Evolutionary conservation across 1,140 invertebrate genomes (phyloP).

Genomic region (Drosophila nannoptera): DNA sequence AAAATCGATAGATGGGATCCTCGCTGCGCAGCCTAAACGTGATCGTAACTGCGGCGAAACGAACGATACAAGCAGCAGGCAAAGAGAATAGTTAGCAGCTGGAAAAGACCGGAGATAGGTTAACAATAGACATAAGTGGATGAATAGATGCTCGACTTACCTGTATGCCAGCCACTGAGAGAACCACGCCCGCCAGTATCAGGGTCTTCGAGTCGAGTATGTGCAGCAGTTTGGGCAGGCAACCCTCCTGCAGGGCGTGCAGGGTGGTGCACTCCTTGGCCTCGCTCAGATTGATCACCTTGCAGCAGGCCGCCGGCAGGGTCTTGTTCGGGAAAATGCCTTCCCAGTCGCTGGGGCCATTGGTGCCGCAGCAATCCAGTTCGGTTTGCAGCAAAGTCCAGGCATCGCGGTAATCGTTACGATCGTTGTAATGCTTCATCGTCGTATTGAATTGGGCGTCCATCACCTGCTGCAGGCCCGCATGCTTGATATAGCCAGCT

Average conservation of each 20-base stretch:
- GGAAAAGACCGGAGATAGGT: conserved; percentile 60
- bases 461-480: conserved; percentile 84
- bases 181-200: conserved; percentile 86
- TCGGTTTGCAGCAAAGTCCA: conserved; percentile 90
- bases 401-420: conserved; percentile 82
- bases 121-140: neutral
- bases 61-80: conserved; percentile 93
- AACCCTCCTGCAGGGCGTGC: conserved; percentile 82
- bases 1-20: conserved; percentile 66
- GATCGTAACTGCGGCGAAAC: conserved; percentile 93
- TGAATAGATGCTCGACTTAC: conserved; percentile 74
- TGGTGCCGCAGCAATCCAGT: conserved; percentile 90
- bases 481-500: conserved; percentile 89
- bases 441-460: conserved; percentile 84
- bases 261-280: conserved; percentile 80
- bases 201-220: conserved; percentile 85
- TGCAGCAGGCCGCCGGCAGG: conserved; percentile 86
- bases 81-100: conserved; percentile 93
- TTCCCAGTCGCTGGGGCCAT: conserved; percentile 85
- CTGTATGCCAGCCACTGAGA: conserved; percentile 89
- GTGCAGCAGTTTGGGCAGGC: conserved; percentile 83
- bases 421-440: conserved; percentile 84
- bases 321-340: conserved; percentile 80
- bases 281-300: conserved; percentile 80
- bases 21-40: conserved; percentile 84